These are phyloP conservation scores for Esperia sulphurella DNA, from an alignment of 2,888 invertebrate species.

Conservation along the genomic window DNA sequence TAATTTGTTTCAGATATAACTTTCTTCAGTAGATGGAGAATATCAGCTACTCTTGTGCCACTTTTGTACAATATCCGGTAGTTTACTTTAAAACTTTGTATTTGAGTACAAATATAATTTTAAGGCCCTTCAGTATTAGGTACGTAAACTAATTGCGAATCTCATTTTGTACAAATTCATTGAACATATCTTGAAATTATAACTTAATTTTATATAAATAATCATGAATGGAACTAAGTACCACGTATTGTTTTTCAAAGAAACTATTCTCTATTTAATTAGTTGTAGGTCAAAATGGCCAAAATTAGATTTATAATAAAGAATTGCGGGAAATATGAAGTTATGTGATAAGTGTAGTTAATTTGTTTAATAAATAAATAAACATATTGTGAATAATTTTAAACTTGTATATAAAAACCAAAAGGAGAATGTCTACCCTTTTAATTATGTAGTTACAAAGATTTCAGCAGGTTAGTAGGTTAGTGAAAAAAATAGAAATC, in stretches of 20 bases:
- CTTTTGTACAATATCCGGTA: slow-evolving; percentile 61
- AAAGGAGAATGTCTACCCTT: not conserved
- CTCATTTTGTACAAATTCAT: slow-evolving; percentile 58
- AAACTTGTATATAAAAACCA: not conserved
- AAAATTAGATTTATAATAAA: slow-evolving; percentile 28
- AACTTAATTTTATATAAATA: not conserved
- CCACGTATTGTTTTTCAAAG: not conserved
- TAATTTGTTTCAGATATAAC: slow-evolving; percentile 56
- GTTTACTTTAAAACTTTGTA: slow-evolving; percentile 31
- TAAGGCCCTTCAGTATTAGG: slow-evolving; percentile 15
- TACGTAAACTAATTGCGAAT: slow-evolving; percentile 22
- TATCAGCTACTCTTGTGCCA: slow-evolving; percentile 41
- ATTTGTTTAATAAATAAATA: slow-evolving; percentile 7
- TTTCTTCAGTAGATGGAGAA: slow-evolving; percentile 40
- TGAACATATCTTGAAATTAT: slow-evolving; percentile 44
- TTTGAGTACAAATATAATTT: slow-evolving; percentile 36
- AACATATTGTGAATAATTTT: not conserved
- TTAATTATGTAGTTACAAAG: slow-evolving; percentile 2
- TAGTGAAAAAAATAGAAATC: slow-evolving; percentile 42
- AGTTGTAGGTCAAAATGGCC: slow-evolving; percentile 49
- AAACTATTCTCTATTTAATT: slow-evolving; percentile 13
- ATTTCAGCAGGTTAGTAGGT: slow-evolving; percentile 21
- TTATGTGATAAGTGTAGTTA: slow-evolving; percentile 12
- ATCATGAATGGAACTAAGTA: not conserved
- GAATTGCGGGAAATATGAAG: slow-evolving; percentile 8